Evolutionary conservation across 2,113 vertebrate species (phyloP).

Genomic region (Girardinichthys multiradiatus): DNA sequence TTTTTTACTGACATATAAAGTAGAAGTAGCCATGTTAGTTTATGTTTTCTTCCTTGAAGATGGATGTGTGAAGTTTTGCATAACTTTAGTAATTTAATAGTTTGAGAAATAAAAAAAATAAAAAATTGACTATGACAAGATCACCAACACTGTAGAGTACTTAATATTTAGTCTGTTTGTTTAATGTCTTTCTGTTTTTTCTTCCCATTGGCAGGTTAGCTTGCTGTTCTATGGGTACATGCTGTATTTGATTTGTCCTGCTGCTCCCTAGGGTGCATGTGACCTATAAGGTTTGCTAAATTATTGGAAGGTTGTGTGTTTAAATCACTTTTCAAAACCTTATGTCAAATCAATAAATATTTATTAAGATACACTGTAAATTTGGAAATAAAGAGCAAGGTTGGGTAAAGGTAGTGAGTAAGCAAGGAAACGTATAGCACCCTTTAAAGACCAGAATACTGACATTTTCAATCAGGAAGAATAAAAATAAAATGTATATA

Average conservation of each 20-base stretch:
- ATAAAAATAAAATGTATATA: not conserved
- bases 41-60: not conserved
- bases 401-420: not conserved
- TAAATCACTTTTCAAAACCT: not conserved
- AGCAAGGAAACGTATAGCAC: not conserved
- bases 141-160: not conserved
- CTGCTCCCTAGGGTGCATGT: not conserved
- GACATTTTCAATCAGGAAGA: too few relatives aligned
- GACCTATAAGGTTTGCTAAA: not conserved
- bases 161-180: not conserved
- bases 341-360: not conserved
- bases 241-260: not conserved
- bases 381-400: not conserved
- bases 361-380: not conserved
- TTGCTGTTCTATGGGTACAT: not conserved
- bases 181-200: not conserved
- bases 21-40: too few relatives aligned
- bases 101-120: not conserved
- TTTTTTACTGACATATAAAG: too few relatives aligned
- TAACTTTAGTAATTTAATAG: not conserved
- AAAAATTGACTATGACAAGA: not conserved
- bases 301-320: not conserved
- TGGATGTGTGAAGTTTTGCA: not conserved
- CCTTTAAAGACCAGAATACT: not conserved
- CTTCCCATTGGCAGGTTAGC: not conserved